Conservation (phyloP, 2,113 vertebrate species). For the Ardeotis arabs region DNA sequence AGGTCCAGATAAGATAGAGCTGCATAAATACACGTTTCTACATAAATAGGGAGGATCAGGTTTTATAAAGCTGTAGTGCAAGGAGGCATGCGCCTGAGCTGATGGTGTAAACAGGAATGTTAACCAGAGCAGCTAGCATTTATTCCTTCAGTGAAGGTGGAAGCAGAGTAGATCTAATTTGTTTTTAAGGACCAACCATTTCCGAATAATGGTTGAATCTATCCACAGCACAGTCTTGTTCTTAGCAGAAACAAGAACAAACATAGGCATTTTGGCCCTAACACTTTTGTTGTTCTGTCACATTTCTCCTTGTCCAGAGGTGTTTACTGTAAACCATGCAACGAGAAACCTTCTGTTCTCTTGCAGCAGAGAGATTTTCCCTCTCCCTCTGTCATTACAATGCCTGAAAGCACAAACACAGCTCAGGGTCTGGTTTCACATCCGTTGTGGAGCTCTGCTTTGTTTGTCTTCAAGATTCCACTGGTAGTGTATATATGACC, state of each 20-base stretch:
- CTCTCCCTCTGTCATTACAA: neutral
- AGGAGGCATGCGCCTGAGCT: neutral
- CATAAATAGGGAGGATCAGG: neutral
- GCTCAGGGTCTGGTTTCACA: constrained; percentile 25
- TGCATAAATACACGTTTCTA: neutral
- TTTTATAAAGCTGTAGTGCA: neutral
- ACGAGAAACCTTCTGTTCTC: neutral
- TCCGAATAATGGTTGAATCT: neutral
- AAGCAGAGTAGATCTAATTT: neutral
- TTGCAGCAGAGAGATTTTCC: neutral
- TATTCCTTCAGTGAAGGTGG: neutral
- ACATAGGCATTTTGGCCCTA: neutral
- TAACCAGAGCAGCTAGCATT: neutral
- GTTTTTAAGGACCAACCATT: neutral
- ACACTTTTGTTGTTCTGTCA: neutral
- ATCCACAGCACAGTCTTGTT: neutral
- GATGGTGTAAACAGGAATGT: neutral
- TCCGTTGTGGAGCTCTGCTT: neutral
- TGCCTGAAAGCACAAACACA: constrained; percentile 23
- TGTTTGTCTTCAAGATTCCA: constrained; percentile 57
- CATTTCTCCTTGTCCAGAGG: neutral
- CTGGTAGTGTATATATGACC: constrained; percentile 41
- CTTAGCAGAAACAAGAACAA: neutral
- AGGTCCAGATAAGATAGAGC: neutral
- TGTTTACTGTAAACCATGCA: neutral